A percentile compares a stretch with the other conserved stretches of the same genome.
phyloP scores from a whole-genome alignment of 1,140 invertebrate species.

The Drosophila rufa region DNA sequence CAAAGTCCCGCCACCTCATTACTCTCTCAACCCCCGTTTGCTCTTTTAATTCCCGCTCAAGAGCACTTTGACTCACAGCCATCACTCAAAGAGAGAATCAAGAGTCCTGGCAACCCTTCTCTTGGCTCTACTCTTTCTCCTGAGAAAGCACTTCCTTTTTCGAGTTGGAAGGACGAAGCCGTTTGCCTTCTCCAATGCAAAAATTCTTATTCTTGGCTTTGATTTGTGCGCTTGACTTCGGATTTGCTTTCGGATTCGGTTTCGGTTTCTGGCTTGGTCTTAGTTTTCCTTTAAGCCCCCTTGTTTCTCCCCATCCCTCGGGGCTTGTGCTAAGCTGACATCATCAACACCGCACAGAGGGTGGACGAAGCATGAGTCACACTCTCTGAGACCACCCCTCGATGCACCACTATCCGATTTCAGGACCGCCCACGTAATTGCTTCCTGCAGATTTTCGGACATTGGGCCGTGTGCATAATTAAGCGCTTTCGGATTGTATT shows the following conservation, averaged over 20 bases:
- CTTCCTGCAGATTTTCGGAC: slow-evolving; percentile 77
- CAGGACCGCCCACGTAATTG: slow-evolving; percentile 78
- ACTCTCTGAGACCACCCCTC: slow-evolving; percentile 29
- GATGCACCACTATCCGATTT: slow-evolving; percentile 73
- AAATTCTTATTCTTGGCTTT: slow-evolving; percentile 68
- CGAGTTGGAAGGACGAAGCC: slow-evolving; percentile 20
- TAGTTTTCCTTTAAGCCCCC: slow-evolving; percentile 10
- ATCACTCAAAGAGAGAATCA: slow-evolving; percentile 33
- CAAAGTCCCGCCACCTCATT: slow-evolving; percentile 38
- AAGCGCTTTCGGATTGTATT: slow-evolving; percentile 62
- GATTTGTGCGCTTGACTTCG: slow-evolving; percentile 60
- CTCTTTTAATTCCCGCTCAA: slow-evolving; percentile 40
- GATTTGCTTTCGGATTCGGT: slow-evolving; percentile 14
- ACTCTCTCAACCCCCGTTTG: slow-evolving; percentile 51
- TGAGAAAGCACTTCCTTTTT: slow-evolving; percentile 26
- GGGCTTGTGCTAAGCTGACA: slow-evolving; percentile 58
- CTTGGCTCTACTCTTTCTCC: slow-evolving; percentile 9
- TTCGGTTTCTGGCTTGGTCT: slow-evolving; percentile 10
- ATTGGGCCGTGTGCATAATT: slow-evolving; percentile 76
- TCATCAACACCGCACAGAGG: slow-evolving; percentile 58
- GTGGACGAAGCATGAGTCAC: slow-evolving; percentile 60
- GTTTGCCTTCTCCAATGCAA: slow-evolving; percentile 60
- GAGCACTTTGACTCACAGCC: slow-evolving; percentile 21
- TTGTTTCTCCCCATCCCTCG: neutral
- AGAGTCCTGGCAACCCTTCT: slow-evolving; percentile 24